phyloP scores from a whole-genome alignment of 2,888 invertebrate genomes.

The Byasa hedistus region DNA sequence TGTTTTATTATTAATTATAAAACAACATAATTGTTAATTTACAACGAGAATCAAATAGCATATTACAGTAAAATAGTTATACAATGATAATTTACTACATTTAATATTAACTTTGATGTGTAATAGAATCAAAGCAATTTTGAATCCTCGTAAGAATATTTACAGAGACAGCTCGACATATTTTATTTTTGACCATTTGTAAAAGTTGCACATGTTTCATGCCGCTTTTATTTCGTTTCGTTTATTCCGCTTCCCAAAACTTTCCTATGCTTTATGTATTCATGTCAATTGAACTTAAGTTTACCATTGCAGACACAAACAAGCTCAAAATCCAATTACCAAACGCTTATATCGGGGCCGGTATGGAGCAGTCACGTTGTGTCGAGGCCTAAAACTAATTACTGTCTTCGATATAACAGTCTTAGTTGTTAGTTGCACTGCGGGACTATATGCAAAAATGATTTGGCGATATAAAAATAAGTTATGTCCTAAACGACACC shows the following conservation, averaged over 20 bases:
- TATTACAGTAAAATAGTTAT: too few relatives aligned
- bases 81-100: too few relatives aligned
- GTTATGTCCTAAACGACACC: background rate
- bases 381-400: slow-evolving; percentile 14
- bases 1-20: too few relatives aligned
- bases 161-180: background rate
- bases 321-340: slow-evolving; percentile 20
- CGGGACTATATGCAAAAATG: background rate
- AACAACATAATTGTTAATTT: too few relatives aligned
- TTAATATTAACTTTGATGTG: too few relatives aligned
- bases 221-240: background rate
- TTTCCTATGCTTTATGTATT: background rate
- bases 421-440: slow-evolving; percentile 1
- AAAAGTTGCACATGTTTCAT: background rate
- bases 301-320: slow-evolving; percentile 4
- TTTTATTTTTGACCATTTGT: background rate
- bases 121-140: background rate
- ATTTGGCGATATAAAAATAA: background rate
- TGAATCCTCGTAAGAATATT: background rate
- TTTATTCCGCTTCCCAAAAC: background rate
- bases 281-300: slow-evolving; percentile 5
- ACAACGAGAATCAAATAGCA: too few relatives aligned
- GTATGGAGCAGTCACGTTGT: slow-evolving; percentile 3
- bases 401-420: slow-evolving; percentile 15
- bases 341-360: slow-evolving; percentile 6